Percentiles rank a stretch among this genome's conserved stretches.
Evolutionary conservation across 2,113 vertebrate species (phyloP).

Genomic region (Rhipidura dahli): DNA sequence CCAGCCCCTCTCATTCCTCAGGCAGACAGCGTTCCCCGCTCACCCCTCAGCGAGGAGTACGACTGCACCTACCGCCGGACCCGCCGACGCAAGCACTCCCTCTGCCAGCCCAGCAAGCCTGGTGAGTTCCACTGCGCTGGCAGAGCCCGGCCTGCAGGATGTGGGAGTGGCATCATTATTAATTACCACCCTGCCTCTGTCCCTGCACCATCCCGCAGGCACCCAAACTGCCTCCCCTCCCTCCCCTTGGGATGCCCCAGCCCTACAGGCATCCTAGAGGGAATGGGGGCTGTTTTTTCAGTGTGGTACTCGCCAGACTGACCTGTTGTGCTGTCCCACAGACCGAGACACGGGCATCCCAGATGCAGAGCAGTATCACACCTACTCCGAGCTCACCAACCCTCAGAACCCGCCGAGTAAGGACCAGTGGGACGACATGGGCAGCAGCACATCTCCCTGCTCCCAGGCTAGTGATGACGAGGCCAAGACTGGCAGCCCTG

Average conservation of each 20-base stretch:
- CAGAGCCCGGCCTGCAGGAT: neutral
- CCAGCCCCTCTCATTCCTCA: slow-evolving; percentile 51
- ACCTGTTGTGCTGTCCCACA: neutral
- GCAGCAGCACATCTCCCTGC: slow-evolving; percentile 80
- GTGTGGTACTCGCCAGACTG: neutral
- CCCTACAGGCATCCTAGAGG: neutral
- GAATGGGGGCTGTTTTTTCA: neutral
- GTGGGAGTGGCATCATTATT: fast-evolving
- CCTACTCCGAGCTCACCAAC: slow-evolving; percentile 71
- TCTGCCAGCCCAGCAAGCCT: slow-evolving; percentile 75
- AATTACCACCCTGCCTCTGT: neutral
- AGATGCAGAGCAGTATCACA: slow-evolving; percentile 74
- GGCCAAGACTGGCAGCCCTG: slow-evolving; percentile 63
- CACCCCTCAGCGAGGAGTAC: slow-evolving; percentile 82
- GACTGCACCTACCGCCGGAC: slow-evolving; percentile 77
- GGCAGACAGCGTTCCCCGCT: slow-evolving; percentile 89
- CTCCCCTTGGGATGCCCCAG: neutral
- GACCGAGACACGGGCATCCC: slow-evolving; percentile 79
- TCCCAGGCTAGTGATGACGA: slow-evolving; percentile 84
- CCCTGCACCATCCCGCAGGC: neutral
- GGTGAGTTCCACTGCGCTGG: slow-evolving; percentile 64
- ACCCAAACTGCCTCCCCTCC: neutral
- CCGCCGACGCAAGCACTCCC: slow-evolving; percentile 73
- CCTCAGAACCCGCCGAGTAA: slow-evolving; percentile 49
- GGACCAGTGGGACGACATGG: slow-evolving; percentile 74